Base-by-base conservation (phyloP, 1,140 invertebrate genomes). In the Diprion similis region DNA sequence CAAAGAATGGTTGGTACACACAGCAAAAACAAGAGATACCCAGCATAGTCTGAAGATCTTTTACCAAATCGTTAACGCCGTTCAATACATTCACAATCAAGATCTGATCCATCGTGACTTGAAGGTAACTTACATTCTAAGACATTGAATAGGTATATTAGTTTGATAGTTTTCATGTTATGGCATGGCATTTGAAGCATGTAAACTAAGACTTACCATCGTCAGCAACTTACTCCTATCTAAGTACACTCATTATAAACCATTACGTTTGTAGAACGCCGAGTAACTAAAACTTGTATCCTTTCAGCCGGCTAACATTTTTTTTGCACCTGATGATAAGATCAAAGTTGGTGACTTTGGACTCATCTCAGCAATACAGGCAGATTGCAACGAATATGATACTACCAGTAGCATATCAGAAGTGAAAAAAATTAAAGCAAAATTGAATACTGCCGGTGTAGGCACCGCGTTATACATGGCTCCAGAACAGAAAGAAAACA, bases 311-410 rank as follows among this genome's bases (percentile, higher is more conserved):
- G 97, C 96, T 67, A 99, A 99, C 86, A 98, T 99, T 80, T 98
- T 98, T 85, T 98, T 99, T 84, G 95, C 97, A 0, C 89, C 92
- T 70, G 95, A 98, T 87, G 95, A 93, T 77, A n/a, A n/a, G n/a
- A 93, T 99, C 6, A 99, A 99, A 89, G 94, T 99, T 68, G 98
- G 97, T 8, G 98, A 99, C 89, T 99, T 99, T 91, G 98, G 98
- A 0, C 90, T 99, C 10, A 97, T 97, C 0, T 98, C 97, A 13
- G 92, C 93, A 8, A 94, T 95, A 89, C 89, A 90, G 17, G 94
- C 95, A 76, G 89, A 89, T 67, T 89, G 89, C 17, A 87, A 90
- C 67, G 87, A 89, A 70, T 79, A 84, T 69, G 75, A 86, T 71
- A 81, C 80, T 66, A 75, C 78, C 15, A 75, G 79, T 73, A 78